Evolutionary conservation across 2,888 invertebrate genomes (phyloP).

Genomic region (Lampropteryx suffumata): DNA sequence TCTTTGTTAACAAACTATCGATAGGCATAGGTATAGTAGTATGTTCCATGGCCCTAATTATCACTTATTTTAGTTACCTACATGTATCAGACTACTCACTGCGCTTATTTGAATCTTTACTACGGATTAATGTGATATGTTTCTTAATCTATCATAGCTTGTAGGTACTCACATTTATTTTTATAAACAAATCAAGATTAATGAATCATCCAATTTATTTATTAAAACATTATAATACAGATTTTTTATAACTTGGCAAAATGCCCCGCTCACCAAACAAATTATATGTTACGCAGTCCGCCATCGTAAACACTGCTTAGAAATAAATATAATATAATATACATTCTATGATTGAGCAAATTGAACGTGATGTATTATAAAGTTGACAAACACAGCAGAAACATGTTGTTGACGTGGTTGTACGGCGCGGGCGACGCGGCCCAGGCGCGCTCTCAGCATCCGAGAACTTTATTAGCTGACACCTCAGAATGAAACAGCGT

Average conservation of each 20-base stretch:
- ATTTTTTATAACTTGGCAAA: constrained; percentile 7
- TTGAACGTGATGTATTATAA: constrained; percentile 37
- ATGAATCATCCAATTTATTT: neutral
- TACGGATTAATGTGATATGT: too few species aligned
- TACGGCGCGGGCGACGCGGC: constrained; percentile 10
- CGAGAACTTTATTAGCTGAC: constrained; percentile 64
- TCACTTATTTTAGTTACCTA: too few species aligned
- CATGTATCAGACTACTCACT: too few species aligned
- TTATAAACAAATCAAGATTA: neutral
- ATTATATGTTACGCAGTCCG: neutral
- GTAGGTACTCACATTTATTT: neutral
- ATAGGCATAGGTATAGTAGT: neutral
- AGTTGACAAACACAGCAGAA: constrained; percentile 39
- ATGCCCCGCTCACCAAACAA: constrained; percentile 8
- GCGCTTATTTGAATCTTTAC: too few species aligned
- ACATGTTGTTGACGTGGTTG: constrained; percentile 41
- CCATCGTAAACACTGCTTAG: constrained; percentile 4
- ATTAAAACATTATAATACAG: constrained; percentile 3
- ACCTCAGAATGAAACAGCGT: constrained; percentile 65
- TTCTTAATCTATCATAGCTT: too few species aligned
- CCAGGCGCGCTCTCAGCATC: constrained; percentile 33
- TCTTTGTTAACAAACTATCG: neutral
- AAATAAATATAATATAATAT: constrained; percentile 32
- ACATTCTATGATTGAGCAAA: constrained; percentile 27
- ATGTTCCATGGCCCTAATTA: too few species aligned